Conservation (phyloP, 2,113 vertebrate genomes). For the Calypte anna region DNA sequence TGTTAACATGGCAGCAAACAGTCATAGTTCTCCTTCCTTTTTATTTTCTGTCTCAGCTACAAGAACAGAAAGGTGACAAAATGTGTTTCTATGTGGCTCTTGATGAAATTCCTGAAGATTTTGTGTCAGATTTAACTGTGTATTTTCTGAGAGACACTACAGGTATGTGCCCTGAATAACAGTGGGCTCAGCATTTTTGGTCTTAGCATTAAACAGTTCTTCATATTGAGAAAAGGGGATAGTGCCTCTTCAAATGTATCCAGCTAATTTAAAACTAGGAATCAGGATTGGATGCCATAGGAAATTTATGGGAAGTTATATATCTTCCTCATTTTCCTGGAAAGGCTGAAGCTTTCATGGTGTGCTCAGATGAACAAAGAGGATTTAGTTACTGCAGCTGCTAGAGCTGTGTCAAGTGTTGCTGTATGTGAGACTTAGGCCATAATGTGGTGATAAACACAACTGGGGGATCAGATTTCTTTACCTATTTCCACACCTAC, state of each 20-base stretch:
- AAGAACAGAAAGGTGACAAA: conserved; percentile 69
- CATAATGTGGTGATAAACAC: neutral
- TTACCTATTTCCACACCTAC: neutral
- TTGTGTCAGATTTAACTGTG: conserved; percentile 75
- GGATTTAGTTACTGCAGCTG: neutral
- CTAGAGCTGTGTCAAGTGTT: neutral
- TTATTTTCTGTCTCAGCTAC: conserved; percentile 69
- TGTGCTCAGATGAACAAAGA: neutral
- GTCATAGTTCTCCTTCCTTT: neutral
- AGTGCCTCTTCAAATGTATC: neutral
- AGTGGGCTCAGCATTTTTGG: neutral
- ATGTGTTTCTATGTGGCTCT: conserved; percentile 75
- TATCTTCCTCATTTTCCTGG: neutral
- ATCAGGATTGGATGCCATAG: neutral
- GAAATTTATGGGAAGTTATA: neutral
- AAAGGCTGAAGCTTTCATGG: neutral
- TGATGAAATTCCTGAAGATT: conserved; percentile 76
- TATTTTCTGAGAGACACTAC: conserved; percentile 86
- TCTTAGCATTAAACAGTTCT: neutral
- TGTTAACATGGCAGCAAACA: neutral
- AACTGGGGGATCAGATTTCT: neutral
- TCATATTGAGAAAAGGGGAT: neutral
- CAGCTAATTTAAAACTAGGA: neutral
- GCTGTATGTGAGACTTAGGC: neutral
- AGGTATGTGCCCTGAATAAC: conserved; percentile 72